Conservation (phyloP, 2,113 vertebrate genomes). For the Tyrannus savana region DNA sequence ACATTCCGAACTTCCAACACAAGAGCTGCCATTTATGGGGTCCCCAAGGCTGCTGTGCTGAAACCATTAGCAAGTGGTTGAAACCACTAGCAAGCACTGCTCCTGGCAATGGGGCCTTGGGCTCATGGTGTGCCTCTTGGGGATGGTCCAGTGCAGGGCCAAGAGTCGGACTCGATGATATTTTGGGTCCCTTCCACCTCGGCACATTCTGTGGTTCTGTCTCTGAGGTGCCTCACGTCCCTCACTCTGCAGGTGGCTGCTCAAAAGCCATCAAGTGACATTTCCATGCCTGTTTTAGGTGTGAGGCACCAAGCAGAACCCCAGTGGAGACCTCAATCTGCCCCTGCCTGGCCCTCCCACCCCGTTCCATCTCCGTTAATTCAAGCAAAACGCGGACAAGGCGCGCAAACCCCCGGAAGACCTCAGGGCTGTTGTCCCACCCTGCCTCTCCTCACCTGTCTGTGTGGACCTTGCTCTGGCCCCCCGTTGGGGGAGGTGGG, state of each 20-base stretch:
- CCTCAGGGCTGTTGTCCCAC: neutral
- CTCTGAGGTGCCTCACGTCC: neutral
- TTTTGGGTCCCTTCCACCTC: neutral
- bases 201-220: neutral
- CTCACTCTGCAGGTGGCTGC: neutral
- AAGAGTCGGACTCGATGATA: neutral
- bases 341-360: too few species aligned
- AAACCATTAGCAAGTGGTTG: neutral
- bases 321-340: neutral
- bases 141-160: neutral
- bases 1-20: neutral
- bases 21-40: neutral
- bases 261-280: neutral
- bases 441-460: slow-evolving; percentile 83
- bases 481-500: slow-evolving; percentile 83
- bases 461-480: slow-evolving; percentile 79
- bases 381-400: neutral
- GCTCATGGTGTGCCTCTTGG: neutral
- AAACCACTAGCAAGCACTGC: neutral
- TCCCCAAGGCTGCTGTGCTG: neutral
- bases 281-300: neutral
- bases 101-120: neutral
- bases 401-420: neutral
- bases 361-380: neutral
- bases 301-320: neutral